Evolutionary conservation across 2,797 vertebrate genomes (phyloP).

Genomic region (Remorina albescens): DNA sequence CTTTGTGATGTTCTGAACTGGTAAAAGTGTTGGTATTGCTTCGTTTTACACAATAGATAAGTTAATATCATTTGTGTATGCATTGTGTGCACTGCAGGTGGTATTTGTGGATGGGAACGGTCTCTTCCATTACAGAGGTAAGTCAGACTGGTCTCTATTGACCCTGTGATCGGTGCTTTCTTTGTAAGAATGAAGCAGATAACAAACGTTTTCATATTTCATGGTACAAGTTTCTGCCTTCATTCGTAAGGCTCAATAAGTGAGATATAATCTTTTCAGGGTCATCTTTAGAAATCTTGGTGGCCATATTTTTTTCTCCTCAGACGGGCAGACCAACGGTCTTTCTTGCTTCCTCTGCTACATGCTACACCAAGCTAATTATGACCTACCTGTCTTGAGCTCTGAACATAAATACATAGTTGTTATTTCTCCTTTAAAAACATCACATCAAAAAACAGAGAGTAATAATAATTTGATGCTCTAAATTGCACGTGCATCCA

Average conservation of each 20-base stretch:
- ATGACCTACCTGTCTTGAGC: not conserved
- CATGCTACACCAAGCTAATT: not conserved
- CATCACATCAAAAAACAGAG: not conserved
- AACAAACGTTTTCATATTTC: not conserved
- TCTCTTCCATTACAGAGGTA: conserved; percentile 93
- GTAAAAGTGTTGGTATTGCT: not conserved
- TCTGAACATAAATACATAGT: not conserved
- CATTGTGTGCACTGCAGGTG: conserved; percentile 81
- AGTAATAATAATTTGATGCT: not conserved
- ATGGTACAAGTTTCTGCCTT: too few species aligned
- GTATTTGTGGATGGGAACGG: conserved; percentile 96
- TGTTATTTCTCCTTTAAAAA: not conserved
- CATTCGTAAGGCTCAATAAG: too few species aligned
- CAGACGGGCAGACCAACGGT: not conserved
- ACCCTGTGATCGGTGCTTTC: not conserved
- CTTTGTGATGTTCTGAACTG: not conserved
- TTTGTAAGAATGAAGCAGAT: not conserved
- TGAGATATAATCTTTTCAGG: too few species aligned
- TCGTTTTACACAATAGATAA: not conserved
- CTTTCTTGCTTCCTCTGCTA: not conserved
- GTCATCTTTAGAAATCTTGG: not conserved
- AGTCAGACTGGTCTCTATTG: conserved; percentile 20
- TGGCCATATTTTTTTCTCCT: not conserved
- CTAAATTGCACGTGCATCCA: not conserved
- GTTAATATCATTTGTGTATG: not conserved